Base-by-base conservation (phyloP, 2,113 vertebrate genomes). In the Coturnix japonica region DNA sequence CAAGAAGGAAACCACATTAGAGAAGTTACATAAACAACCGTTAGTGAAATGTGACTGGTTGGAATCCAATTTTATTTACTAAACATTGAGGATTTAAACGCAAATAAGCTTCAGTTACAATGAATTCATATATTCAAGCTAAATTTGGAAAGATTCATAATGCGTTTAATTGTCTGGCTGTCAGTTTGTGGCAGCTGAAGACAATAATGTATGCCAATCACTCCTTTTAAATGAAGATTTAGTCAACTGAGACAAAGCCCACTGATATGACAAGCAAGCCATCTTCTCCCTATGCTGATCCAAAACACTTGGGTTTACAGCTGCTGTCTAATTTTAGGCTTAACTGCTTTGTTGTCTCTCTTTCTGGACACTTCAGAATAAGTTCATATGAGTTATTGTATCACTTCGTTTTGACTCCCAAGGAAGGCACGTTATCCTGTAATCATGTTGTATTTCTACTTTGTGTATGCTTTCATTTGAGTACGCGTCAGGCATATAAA, bases 41-140 rank as follows among this genome's bases (percentile, higher is more conserved):
- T 0, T 0, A 84, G 37, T 49, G 8, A 78, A 59, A 12, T 76
- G 21, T 28, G 49, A 33, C n/a, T 56, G 26, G 65, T 7, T 59
- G 43, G 81, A 91, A 87, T 41, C 19, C 56, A 63, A 47, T 20
- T 39, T 81, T 66, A 35, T 70, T 91, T 75, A 59, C 61, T 47
- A 70, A 26, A 60, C 0, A 1, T 13, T 39, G 39, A 35, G 66
- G 28, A 59, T 49, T 65, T 56, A 54, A 74, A 43, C 25, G 9
- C 43, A 33, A 93, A 70, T 59, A 64, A 83, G 56, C 39, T 74
- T 70, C 21, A 66, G 33, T 23, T 83, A 37, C 64, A 92, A 59
- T 13, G 3, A 30, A 54, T 41, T 41, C 35, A n/a, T 3, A 44
- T 57, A 8, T 75, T 75, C 28, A 25, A 72, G 30, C 66, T 23